These are phyloP conservation scores for Odocoileus hemionus DNA, from an alignment of 2,113 vertebrate species.

Conservation along the genomic window DNA sequence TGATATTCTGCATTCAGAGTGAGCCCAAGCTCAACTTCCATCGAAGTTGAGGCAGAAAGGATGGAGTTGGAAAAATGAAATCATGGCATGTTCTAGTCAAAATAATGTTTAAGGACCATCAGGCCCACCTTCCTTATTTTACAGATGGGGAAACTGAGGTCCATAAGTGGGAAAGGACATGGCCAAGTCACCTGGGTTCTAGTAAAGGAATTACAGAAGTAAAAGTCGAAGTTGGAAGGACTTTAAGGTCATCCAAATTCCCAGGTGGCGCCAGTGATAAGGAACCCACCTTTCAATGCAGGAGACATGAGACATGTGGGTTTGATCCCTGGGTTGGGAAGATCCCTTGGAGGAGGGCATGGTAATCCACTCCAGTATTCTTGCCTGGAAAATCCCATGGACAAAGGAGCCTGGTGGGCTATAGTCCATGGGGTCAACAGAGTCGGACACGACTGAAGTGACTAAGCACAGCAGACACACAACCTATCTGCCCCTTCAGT, in stretches of 20 bases:
- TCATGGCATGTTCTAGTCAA: neutral
- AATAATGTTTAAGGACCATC: neutral
- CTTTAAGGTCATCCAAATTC: neutral
- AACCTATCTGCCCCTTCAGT: neutral
- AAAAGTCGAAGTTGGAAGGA: neutral
- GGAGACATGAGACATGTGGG: neutral
- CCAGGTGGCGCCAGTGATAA: neutral
- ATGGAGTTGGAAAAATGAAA: neutral
- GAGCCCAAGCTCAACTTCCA: neutral
- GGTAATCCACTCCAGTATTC: neutral
- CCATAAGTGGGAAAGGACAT: neutral
- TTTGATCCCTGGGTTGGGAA: neutral
- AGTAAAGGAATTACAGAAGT: neutral
- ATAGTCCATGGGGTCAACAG: neutral
- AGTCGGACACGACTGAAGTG: neutral
- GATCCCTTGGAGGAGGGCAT: neutral
- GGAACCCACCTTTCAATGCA: neutral
- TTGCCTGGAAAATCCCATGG: neutral
- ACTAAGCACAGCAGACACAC: neutral
- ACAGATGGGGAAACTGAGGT: neutral
- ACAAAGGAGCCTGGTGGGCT: neutral
- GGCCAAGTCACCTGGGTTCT: neutral
- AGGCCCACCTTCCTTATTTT: neutral
- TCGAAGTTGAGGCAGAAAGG: neutral
- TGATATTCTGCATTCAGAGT: too few relatives aligned